Base-by-base conservation (phyloP, 2,113 vertebrate genomes). In the Origma solitaria region DNA sequence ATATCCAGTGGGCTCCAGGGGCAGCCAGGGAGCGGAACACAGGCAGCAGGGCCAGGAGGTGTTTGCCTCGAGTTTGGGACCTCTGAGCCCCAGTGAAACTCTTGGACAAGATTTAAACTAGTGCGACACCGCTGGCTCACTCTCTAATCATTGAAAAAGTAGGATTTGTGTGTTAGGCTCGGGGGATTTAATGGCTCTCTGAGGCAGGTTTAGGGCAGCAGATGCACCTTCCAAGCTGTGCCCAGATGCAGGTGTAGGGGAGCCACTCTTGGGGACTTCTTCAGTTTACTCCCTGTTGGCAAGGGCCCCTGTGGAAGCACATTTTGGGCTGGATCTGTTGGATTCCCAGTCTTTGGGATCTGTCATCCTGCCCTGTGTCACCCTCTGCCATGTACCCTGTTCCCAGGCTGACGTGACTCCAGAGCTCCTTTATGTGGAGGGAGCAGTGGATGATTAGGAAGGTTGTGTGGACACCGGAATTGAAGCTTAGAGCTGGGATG, bases 1-100 rank as follows among this genome's bases (percentile, higher is more conserved):
- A 98, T 98, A 98, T 97, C 98, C 97, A 96, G 78, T 82, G 95
- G 97, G 97, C 97, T 97, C 94, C 71, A 57, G 97, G 97, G 97
- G 97, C 97, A 96, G 97, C 80, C 92, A 65, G 97, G 96, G 96
- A 97, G 96, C 23, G 6, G 79, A 91, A 95, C 92, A 84, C 97
- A 83, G 96, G 86, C 95, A 84, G 94, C 44, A 5, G 93, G 77
- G 54, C 98, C 30, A 7, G 97, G 96, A 95, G 80, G 81, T 18
- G 13, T 93, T 97, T 89, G 93, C 90, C 57, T 90, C 49, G 23
- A 87, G 92, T 84, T 61, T 31, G 84, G 57, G 11, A 38, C 57
- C 53, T 38, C 37, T 20, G 42, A 44, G 56, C 44, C 53, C 49
- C 10, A 4, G 47, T 30, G 54, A 75, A 77, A 79, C 88, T 90